Evolutionary conservation across 2,888 invertebrate species (phyloP).

Genomic region (Tridacna crocea): DNA sequence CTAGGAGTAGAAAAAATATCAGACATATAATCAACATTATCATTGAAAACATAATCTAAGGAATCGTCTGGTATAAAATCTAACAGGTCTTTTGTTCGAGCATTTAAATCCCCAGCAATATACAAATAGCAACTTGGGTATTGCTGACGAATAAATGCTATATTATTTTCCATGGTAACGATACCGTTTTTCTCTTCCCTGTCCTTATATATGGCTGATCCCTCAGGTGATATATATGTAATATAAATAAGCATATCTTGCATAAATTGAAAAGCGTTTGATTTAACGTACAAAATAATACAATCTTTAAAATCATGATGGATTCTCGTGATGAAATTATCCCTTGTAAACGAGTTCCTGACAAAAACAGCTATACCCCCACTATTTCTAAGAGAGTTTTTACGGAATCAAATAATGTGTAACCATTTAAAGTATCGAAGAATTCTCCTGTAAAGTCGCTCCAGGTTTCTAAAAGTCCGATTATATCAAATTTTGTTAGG

Average conservation of each 20-base stretch:
- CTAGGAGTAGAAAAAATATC: constrained; percentile 18
- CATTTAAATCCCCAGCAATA: constrained; percentile 40
- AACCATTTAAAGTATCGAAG: constrained; percentile 9
- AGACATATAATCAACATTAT: constrained; percentile 25
- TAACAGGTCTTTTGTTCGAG: constrained; percentile 33
- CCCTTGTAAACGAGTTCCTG: background rate
- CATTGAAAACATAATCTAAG: constrained; percentile 23
- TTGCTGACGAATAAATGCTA: constrained; percentile 15
- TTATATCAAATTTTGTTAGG: constrained; percentile 29
- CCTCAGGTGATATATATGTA: constrained; percentile 25
- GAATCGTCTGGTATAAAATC: constrained; percentile 37
- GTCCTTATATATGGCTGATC: constrained; percentile 29
- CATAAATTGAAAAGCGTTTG: constrained; percentile 10
- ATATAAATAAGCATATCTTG: constrained; percentile 25
- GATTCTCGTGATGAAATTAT: constrained; percentile 21
- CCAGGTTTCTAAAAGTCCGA: constrained; percentile 30
- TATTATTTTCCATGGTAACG: constrained; percentile 28
- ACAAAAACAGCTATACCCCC: constrained; percentile 31
- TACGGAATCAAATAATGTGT: constrained; percentile 29
- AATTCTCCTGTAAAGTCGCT: constrained; percentile 21
- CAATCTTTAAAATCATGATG: constrained; percentile 23
- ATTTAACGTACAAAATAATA: constrained; percentile 27
- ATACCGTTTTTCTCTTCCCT: constrained; percentile 34
- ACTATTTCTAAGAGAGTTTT: constrained; percentile 12
- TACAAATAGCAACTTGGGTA: constrained; percentile 31